Evolutionary conservation across 2,113 vertebrate species (phyloP).

Genomic region (Alectura lathami): DNA sequence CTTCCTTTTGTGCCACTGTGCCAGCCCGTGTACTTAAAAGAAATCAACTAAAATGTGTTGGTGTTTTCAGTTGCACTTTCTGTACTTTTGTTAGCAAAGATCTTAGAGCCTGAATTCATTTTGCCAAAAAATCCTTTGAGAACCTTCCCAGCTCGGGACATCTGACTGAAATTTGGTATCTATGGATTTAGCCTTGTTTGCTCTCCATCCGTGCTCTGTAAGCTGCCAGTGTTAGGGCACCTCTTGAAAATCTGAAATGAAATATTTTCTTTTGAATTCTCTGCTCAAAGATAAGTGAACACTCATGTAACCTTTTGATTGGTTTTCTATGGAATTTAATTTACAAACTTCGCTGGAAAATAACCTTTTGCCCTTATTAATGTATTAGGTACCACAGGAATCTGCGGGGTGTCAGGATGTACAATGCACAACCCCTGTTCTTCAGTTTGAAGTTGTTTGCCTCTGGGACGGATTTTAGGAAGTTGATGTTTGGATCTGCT

Average conservation of each 20-base stretch:
- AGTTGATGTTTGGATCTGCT: not conserved
- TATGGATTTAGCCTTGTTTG: constrained; percentile 20
- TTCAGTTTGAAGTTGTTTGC: not conserved
- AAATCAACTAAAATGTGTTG: not conserved
- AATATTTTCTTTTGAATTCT: constrained; percentile 12
- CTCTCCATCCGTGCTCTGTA: not conserved
- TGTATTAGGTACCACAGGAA: constrained; percentile 24
- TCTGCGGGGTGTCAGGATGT: not conserved
- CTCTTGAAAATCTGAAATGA: constrained; percentile 14
- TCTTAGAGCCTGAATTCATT: not conserved
- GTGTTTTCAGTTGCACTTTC: not conserved
- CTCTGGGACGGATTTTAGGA: not conserved
- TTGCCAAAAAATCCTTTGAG: not conserved
- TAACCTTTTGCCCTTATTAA: constrained; percentile 50
- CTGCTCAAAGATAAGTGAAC: not conserved
- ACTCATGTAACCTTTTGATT: constrained; percentile 45
- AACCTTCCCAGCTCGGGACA: not conserved
- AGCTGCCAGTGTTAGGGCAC: not conserved
- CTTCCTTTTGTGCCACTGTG: not conserved
- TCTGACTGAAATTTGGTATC: constrained; percentile 6
- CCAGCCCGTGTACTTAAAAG: not conserved
- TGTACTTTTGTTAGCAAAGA: not conserved
- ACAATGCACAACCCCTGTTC: not conserved
- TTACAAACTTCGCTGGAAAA: constrained; percentile 49
- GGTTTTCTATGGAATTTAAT: constrained; percentile 41